These are phyloP conservation scores for Drosophila sucinea DNA, from an alignment of 1,140 invertebrate species.

Conservation along the genomic window DNA sequence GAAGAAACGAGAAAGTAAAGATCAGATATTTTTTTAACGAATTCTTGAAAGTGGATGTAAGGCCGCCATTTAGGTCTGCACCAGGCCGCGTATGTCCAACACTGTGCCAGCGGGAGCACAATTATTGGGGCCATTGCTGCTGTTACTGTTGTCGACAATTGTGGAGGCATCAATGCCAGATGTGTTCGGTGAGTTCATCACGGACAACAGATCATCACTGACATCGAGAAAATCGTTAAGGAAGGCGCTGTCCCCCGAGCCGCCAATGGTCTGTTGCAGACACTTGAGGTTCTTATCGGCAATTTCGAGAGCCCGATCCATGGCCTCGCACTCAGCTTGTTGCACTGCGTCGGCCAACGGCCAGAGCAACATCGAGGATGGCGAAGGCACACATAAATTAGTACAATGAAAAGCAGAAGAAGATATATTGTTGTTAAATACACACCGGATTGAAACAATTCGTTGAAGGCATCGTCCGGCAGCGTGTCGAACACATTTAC, in stretches of 20 bases:
- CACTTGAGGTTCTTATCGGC: conserved; percentile 91
- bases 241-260: conserved; percentile 84
- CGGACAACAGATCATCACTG: conserved; percentile 70
- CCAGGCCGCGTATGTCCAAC: conserved; percentile 74
- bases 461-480: conserved; percentile 95
- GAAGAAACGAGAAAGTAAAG: conserved; percentile 35
- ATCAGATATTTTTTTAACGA: conserved; percentile 31
- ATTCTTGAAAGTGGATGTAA: conserved; percentile 30
- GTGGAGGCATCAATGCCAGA: conserved; percentile 73
- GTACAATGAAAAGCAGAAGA: conserved; percentile 68
- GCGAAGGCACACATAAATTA: conserved; percentile 69
- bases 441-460: conserved; percentile 88
- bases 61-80: conserved; percentile 64
- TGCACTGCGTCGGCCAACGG: conserved; percentile 85
- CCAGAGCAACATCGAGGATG: conserved; percentile 23
- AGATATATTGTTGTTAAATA: conserved; percentile 67
- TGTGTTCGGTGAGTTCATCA: conserved; percentile 73
- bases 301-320: conserved; percentile 92
- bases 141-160: conserved; percentile 60
- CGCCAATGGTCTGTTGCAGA: conserved; percentile 88
- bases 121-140: conserved; percentile 46
- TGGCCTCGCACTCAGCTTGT: conserved; percentile 91
- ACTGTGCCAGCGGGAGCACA: conserved; percentile 37
- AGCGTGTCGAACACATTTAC: conserved; percentile 94
- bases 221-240: conserved; percentile 78